These are phyloP conservation scores for Geodia barretti DNA, from an alignment of 37 sponge, comb jelly and placozoan genomes.

Conservation along the genomic window DNA sequence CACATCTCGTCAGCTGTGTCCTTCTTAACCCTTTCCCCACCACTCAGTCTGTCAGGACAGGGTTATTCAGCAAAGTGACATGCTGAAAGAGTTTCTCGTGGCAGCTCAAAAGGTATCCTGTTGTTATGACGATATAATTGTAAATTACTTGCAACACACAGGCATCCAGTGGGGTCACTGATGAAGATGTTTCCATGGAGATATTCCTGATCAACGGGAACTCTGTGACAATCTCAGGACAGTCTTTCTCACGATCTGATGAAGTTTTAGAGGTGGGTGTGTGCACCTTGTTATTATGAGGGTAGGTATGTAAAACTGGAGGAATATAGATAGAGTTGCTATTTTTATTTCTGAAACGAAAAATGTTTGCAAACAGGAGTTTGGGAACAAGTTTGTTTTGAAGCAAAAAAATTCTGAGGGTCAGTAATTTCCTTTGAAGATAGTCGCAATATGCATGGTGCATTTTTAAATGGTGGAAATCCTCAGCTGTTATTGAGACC, in stretches of 20 bases:
- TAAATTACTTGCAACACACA: not conserved
- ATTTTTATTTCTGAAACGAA: too few relatives aligned
- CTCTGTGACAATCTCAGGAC: conserved; percentile 13
- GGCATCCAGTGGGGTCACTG: conserved; percentile 34
- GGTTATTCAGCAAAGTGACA: conserved; percentile 22
- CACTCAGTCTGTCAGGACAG: conserved; percentile 37
- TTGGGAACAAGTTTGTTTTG: too few relatives aligned
- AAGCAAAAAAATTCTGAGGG: too few relatives aligned
- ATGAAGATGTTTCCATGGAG: conserved; percentile 15
- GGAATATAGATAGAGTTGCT: too few relatives aligned
- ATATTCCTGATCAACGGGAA: conserved; percentile 60
- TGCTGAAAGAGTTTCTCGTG: conserved; percentile 63
- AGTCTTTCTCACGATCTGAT: conserved; percentile 16
- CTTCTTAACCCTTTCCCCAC: not conserved
- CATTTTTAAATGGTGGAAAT: too few relatives aligned
- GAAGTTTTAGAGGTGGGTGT: conserved; percentile 42
- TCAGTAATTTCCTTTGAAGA: too few relatives aligned
- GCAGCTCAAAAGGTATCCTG: conserved; percentile 44
- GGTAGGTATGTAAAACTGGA: not conserved
- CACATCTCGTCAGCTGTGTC: not conserved
- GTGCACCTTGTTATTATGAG: not conserved
- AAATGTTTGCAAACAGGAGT: too few relatives aligned
- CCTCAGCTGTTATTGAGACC: not conserved
- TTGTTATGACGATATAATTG: not conserved
- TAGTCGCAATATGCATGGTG: too few relatives aligned